Conservation (phyloP, 2,113 vertebrate genomes). For the Tympanuchus pallidicinctus region DNA sequence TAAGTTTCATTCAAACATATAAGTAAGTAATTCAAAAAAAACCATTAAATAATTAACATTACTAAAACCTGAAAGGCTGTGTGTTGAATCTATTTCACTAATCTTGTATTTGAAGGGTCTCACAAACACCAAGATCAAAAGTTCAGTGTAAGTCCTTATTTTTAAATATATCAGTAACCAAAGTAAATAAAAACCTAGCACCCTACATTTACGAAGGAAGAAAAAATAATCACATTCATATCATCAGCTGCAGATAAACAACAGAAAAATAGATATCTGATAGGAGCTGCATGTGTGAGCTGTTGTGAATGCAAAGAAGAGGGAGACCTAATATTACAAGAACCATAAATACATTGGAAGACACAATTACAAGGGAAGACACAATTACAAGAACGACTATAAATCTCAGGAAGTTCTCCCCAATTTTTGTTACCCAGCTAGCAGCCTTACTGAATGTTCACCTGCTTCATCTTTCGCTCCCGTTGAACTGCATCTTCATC, state of each 20-base stretch:
- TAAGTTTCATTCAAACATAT: background rate
- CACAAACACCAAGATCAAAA: background rate
- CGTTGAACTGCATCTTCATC: background rate
- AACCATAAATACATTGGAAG: background rate
- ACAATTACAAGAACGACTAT: background rate
- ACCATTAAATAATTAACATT: background rate
- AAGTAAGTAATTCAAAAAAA: background rate
- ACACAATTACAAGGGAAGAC: too few species aligned
- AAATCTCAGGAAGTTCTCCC: background rate
- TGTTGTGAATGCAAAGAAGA: background rate
- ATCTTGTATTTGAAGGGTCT: background rate
- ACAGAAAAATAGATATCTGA: background rate
- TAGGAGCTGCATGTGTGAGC: background rate
- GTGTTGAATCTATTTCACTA: background rate
- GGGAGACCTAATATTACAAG: background rate
- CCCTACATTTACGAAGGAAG: background rate
- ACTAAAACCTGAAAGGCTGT: background rate
- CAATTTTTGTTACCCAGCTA: background rate
- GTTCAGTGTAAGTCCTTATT: background rate
- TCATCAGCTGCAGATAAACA: constrained; percentile 24
- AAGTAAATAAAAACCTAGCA: background rate
- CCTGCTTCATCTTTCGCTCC: background rate
- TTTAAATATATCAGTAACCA: background rate
- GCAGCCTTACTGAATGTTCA: background rate
- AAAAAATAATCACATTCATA: background rate